Base-by-base conservation (phyloP, 1,140 invertebrate genomes). In the Radopholus similis region DNA sequence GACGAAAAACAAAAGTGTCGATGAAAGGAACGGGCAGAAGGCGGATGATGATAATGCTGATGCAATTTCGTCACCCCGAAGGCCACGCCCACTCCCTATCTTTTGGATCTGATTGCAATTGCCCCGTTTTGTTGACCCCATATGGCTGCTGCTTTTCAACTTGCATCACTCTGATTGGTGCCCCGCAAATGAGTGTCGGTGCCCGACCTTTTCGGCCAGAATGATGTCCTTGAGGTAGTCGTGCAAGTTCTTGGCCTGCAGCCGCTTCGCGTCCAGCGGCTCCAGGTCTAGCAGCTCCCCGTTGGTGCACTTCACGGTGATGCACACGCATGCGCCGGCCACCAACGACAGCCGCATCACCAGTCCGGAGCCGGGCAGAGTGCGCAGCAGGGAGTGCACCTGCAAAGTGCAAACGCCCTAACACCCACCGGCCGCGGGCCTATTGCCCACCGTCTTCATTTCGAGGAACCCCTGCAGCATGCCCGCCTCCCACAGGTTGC, bases 261-360 rank as follows among this genome's bases (percentile, higher is more conserved):
- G 57, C 47, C 55, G 42, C 37, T 66, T 64, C 32, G 77, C 59
- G 54, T 77, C 74, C 18, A 76, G 42, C 15, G 74, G 74, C 26
- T 76, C 74, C 60, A 76, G 67, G 59, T 75, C 56, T 18, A 76
- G 21, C 23, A 77, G 59, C 40, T 77, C 40, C 28, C 47, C 56
- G 44, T 54, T 55, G 4, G 66, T 32, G 32, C 59, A 69, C 42
- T 75, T 77, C 23, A 76, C 76, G 13, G 47, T 68, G 28, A 76
- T 55, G 67, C 76, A 76, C 23, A 76, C 75, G 47, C 75, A 78
- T 21, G 74, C 71, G 15, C 74, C 74, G 13, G 73, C 63, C 21
- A 76, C 71, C 56, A 76, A 77, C 21, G 74, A 76, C 40, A 76
- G 34, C 40, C 74, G 59, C 66, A 76, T 75, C n/a, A 74, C 64